phyloP scores from a whole-genome alignment of 2,797 vertebrate species.

The Paguma larvata region DNA sequence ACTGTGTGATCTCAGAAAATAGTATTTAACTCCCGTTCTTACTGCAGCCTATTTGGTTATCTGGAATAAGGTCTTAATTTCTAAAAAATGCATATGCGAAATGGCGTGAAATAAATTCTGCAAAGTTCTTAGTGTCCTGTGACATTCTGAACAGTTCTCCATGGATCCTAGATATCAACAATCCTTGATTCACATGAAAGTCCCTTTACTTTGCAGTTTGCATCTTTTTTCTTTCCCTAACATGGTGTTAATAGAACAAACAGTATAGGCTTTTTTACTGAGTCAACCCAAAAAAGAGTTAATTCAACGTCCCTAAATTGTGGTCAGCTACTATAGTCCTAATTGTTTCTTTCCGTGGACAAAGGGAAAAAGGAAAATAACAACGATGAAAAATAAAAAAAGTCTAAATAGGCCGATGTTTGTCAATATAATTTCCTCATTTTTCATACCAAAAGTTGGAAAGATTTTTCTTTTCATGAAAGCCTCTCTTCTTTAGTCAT shows the following conservation, averaged over 20 bases:
- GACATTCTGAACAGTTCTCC: conserved; percentile 30
- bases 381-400: not conserved
- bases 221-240: not conserved
- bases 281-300: not conserved
- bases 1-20: conserved; percentile 45
- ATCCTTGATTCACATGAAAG: not conserved
- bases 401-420: not conserved
- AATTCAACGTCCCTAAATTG: not conserved
- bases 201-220: not conserved
- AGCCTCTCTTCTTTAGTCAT: not conserved
- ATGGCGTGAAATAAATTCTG: conserved; percentile 38
- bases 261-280: not conserved
- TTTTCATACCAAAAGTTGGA: not conserved
- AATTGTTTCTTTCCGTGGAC: not conserved
- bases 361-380: not conserved
- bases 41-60: conserved; percentile 22
- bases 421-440: not conserved
- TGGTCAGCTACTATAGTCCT: not conserved
- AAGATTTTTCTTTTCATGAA: not conserved
- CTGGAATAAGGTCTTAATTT: not conserved
- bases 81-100: not conserved
- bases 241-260: not conserved
- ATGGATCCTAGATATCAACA: conserved; percentile 13
- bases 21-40: not conserved
- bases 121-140: conserved; percentile 29